Base-by-base conservation (phyloP, 2,888 invertebrate species). In the Helleia helle region DNA sequence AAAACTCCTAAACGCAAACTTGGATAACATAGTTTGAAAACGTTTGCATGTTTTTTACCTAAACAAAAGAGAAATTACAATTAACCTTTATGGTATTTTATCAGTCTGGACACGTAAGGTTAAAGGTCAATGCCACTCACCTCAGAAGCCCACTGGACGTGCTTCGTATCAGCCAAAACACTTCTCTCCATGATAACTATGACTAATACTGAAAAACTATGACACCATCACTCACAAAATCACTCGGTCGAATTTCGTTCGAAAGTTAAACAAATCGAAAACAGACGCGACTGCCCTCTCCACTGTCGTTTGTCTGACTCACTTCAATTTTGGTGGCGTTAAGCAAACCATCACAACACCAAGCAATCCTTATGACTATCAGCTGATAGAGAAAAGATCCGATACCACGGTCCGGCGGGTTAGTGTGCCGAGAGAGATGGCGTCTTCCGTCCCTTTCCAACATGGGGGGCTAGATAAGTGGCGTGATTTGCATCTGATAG, bases 61-160 rank as follows among this genome's bases (percentile, higher is more conserved):
- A n/a, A n/a, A n/a, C n/a, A n/a, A n/a, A n/a, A n/a, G n/a, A n/a
- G n/a, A n/a, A n/a, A n/a, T n/a, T n/a, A n/a, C n/a, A n/a, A n/a
- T n/a, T n/a, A n/a, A n/a, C n/a, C n/a, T n/a, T n/a, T n/a, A n/a
- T n/a, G n/a, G n/a, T n/a, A n/a, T n/a, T n/a, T n/a, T n/a, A n/a
- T n/a, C n/a, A n/a, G n/a, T n/a, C n/a, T n/a, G n/a, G n/a, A n/a
- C 7, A 22, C 1, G 22, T 3, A 8, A 18, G 18, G 34, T 22
- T 12, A 13, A 34, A 22, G 34, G 37, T 44, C 36, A 44, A 43
- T 25, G 36, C 14, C 41, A 50, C 83, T 83, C 47, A 84, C 83
- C 58, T 81, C 71, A 51, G 80, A 72, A 58, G 79, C 80, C 83
- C 83, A 84, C 49, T 74, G 77, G 48, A 84, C 77, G 56, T 79